Evolutionary conservation across 2,888 invertebrate genomes (phyloP).

Genomic region (Drosophila prolongata): DNA sequence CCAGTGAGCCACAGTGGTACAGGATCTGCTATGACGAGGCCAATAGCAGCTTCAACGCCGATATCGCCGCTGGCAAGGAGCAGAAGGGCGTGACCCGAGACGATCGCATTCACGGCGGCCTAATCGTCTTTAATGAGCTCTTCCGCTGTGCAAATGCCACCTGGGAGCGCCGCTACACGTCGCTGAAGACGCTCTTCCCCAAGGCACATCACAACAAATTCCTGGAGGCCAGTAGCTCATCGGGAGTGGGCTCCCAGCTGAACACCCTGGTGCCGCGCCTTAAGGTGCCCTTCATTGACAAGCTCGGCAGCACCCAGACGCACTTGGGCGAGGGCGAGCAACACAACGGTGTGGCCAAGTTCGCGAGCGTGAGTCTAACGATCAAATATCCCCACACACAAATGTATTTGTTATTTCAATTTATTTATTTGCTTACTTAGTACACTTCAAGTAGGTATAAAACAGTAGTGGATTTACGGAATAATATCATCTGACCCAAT

Average conservation of each 20-base stretch:
- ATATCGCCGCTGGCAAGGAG: slow-evolving; percentile 88
- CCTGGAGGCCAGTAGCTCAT: slow-evolving; percentile 57
- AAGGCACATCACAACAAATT: slow-evolving; percentile 78
- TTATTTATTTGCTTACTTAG: background rate
- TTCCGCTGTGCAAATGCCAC: slow-evolving; percentile 94
- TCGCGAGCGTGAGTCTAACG: slow-evolving; percentile 65
- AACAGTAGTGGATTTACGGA: background rate
- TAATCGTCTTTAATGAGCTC: slow-evolving; percentile 96
- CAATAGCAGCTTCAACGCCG: slow-evolving; percentile 88
- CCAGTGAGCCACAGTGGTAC: slow-evolving; percentile 95
- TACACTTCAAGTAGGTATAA: background rate
- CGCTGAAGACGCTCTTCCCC: slow-evolving; percentile 87
- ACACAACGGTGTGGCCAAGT: slow-evolving; percentile 66
- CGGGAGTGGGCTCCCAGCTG: slow-evolving; percentile 64
- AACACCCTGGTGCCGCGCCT: slow-evolving; percentile 84
- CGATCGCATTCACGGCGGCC: slow-evolving; percentile 96
- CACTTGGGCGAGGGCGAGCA: slow-evolving; percentile 81
- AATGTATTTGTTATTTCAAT: slow-evolving; percentile 18
- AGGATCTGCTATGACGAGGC: slow-evolving; percentile 97
- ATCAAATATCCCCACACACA: background rate
- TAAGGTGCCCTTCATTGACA: slow-evolving; percentile 85
- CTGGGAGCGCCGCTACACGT: slow-evolving; percentile 93
- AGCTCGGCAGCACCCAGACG: slow-evolving; percentile 77
- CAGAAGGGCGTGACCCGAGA: slow-evolving; percentile 91
- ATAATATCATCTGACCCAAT: background rate